Evolutionary conservation across 2,113 vertebrate genomes (phyloP), one percentile per base, ranked within the genome.

Genomic region (Mesembrinibis cayennensis): DNA sequence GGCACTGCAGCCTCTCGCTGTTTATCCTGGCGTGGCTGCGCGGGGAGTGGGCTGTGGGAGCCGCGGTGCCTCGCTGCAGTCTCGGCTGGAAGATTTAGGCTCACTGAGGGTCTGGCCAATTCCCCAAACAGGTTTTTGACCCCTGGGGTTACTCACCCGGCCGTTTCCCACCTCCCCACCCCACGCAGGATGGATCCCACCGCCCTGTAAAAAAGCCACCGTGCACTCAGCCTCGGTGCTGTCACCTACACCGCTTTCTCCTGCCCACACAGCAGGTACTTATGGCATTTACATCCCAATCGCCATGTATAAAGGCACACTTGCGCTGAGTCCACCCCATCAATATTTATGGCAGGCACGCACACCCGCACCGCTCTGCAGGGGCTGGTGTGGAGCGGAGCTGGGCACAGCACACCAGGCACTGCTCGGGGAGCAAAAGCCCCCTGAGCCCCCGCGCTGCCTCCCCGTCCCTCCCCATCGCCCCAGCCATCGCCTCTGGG

Each of bases 301-400:
- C 2, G 5, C 69, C 0, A 16, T 71, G 44, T 10, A 42, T 67
- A 95, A 94, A 92, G 81, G 87, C 94, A 96, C 76, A 16, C 44
- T 77, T 38, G 79, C 0, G 1, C 78, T 3, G n/a, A 79, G 90
- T 92, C 89, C 95, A 74, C 89, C 84, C 93, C 89, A 93, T 94
- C 93, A 94, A 90, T 96, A 97, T 96, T 94, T 91, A 97, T 91
- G 94, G 89, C 93, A 95, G 82, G 82, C 95, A 82, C 16, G 16
- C 61, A 91, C 72, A 71, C 80, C 92, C 71, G 63, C 81, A 25
- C 84, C 72, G 94, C 91, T 87, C 90, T 94, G 93, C 92, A 86
- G 91, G 91, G 94, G 59, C 69, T 1, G 16, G 83, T 71, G 82
- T 5, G 3, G 72, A 94, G 92, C 7, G 6, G 19, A 86, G 84